These are phyloP conservation scores for Acleris laterana DNA, from an alignment of 2,888 invertebrate species.

Conservation along the genomic window DNA sequence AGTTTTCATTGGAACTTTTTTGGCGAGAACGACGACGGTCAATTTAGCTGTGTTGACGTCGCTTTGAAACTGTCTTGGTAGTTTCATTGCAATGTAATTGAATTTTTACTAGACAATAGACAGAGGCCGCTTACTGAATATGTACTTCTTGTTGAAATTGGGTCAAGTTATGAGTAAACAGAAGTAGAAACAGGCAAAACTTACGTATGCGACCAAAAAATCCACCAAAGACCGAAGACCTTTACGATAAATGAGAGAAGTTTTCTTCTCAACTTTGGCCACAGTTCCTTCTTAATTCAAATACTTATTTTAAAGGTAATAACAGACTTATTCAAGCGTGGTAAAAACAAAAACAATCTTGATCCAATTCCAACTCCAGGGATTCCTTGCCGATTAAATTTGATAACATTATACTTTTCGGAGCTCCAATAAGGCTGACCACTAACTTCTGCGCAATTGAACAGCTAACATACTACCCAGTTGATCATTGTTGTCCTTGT, in stretches of 20 bases:
- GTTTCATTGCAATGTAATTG: not conserved
- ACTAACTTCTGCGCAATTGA: conserved; percentile 31
- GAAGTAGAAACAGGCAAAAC: no score
- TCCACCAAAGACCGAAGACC: no score
- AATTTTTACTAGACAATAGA: not conserved
- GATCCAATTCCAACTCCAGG: not conserved
- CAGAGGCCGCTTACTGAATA: no score
- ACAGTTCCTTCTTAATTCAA: no score
- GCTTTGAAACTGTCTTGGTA: not conserved
- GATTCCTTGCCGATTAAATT: conserved; percentile 9
- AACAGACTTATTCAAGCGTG: not conserved
- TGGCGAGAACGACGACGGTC: conserved; percentile 10
- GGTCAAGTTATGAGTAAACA: no score
- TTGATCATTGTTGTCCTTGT: conserved; percentile 21
- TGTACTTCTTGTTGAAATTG: no score
- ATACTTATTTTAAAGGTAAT: not conserved
- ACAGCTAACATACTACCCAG: conserved; percentile 15
- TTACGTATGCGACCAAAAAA: no score
- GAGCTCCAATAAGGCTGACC: conserved; percentile 26
- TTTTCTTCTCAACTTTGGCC: no score
- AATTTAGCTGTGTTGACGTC: conserved; percentile 12
- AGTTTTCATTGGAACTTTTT: conserved; percentile 28
- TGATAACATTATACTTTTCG: conserved; percentile 6
- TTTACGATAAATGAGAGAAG: no score
- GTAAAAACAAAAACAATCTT: conserved; percentile 10